These are phyloP conservation scores for Neolamprologus tretocephalus DNA, from an alignment of 2,113 vertebrate species.

Conservation along the genomic window DNA sequence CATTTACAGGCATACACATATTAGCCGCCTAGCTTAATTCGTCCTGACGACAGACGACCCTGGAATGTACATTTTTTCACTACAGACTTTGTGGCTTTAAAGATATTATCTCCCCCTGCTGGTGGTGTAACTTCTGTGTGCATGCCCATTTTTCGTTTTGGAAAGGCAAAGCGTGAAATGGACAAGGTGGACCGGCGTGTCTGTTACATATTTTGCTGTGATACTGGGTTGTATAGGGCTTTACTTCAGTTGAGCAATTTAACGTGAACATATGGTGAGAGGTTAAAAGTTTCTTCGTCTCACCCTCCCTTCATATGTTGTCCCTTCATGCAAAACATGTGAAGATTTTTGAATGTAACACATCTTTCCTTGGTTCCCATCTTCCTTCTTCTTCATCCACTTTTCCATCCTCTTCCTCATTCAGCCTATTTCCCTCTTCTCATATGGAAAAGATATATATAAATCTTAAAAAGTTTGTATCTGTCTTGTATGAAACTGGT, in stretches of 20 bases:
- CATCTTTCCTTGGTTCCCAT: background rate
- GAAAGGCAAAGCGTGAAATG: background rate
- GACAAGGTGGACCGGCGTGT: background rate
- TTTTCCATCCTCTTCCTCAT: background rate
- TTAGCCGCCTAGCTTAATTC: background rate
- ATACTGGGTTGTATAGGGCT: background rate
- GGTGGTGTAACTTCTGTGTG: background rate
- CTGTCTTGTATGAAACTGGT: too few species aligned
- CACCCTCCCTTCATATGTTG: background rate
- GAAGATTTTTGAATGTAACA: background rate
- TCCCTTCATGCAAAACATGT: background rate
- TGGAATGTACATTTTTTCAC: background rate
- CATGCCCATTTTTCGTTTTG: background rate
- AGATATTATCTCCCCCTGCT: background rate
- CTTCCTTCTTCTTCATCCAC: background rate
- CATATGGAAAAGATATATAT: too few species aligned
- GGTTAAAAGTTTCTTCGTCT: background rate
- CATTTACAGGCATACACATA: background rate
- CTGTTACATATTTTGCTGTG: background rate
- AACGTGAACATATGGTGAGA: background rate
- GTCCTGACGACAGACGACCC: fast-evolving
- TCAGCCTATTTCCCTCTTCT: background rate
- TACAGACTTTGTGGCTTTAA: background rate
- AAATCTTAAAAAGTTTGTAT: too few species aligned
- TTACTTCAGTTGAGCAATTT: background rate